Conservation (phyloP, 2,113 vertebrate genomes). For the Oxyura jamaicensis region DNA sequence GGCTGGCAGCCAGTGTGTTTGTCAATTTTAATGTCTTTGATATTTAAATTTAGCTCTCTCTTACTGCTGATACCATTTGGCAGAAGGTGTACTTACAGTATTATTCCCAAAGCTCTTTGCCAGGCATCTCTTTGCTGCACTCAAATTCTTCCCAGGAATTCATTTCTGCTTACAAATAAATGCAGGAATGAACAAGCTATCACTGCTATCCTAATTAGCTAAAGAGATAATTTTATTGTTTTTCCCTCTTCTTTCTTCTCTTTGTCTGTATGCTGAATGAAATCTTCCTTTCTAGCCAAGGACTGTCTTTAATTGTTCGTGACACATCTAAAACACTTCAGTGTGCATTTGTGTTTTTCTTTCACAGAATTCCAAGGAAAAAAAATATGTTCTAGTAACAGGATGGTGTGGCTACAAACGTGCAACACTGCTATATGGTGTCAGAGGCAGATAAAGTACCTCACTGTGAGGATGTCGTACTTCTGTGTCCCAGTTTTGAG, state of each 20-base stretch:
- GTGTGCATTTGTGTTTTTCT: background rate
- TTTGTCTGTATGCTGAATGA: background rate
- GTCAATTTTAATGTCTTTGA: constrained; percentile 61
- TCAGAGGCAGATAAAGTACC: background rate
- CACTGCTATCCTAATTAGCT: background rate
- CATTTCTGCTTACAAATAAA: background rate
- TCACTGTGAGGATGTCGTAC: background rate
- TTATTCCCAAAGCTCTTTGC: constrained; percentile 22
- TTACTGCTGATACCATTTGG: constrained; percentile 34
- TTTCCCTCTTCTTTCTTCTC: background rate
- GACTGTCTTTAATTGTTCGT: background rate
- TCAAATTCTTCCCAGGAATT: constrained; percentile 17
- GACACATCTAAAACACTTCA: background rate
- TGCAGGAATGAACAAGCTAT: background rate
- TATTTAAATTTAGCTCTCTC: constrained; percentile 55
- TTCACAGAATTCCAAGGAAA: background rate
- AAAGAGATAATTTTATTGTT: background rate
- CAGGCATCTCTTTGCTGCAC: background rate
- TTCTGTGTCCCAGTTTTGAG: background rate
- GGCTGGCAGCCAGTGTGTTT: constrained; percentile 36
- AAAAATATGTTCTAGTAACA: background rate
- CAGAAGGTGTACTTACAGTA: constrained; percentile 21
- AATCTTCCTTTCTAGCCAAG: background rate
- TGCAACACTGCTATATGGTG: background rate
- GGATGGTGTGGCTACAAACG: background rate